Percentiles rank a stretch among this genome's conserved stretches.
Evolutionary conservation across 2,113 vertebrate species (phyloP).

Genomic region (Gnathonemus longibarbis): DNA sequence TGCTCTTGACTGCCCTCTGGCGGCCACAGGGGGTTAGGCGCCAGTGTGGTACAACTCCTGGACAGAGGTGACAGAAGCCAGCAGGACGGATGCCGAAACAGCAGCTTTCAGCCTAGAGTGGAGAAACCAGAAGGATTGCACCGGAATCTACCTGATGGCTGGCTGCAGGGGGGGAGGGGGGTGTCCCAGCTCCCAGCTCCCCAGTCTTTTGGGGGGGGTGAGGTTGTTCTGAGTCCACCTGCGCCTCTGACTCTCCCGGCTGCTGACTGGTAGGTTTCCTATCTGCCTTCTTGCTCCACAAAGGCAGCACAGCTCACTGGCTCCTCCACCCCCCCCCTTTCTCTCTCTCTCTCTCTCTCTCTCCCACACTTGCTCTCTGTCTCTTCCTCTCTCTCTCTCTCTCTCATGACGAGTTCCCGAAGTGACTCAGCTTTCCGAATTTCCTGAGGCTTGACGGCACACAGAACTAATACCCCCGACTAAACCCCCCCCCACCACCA

Average conservation of each 20-base stretch:
- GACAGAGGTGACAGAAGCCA: not conserved
- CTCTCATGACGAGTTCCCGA: not conserved
- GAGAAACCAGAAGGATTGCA: not conserved
- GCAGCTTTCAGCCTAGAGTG: not conserved
- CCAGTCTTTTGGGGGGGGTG: not conserved
- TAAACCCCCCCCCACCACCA: not conserved
- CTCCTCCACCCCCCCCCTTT: conserved; percentile 1
- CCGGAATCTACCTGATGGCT: not conserved
- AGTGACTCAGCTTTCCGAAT: conserved; percentile 18
- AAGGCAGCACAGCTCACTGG: not conserved
- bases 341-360: not conserved
- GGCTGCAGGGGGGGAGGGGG: not conserved
- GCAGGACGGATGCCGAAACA: not conserved
- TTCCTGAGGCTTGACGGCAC: conserved; percentile 8
- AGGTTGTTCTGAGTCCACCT: not conserved
- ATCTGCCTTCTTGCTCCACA: not conserved
- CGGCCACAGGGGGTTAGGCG: not conserved
- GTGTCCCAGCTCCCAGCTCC: not conserved
- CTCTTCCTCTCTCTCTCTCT: conserved; percentile 2
- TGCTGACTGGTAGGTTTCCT: not conserved
- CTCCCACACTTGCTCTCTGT: not conserved
- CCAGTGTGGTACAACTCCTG: not conserved
- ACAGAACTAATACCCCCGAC: not conserved
- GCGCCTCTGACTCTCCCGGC: not conserved
- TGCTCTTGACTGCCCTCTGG: not conserved